Conservation (phyloP, 2,113 vertebrate genomes). For the Hemiscyllium ocellatum region DNA sequence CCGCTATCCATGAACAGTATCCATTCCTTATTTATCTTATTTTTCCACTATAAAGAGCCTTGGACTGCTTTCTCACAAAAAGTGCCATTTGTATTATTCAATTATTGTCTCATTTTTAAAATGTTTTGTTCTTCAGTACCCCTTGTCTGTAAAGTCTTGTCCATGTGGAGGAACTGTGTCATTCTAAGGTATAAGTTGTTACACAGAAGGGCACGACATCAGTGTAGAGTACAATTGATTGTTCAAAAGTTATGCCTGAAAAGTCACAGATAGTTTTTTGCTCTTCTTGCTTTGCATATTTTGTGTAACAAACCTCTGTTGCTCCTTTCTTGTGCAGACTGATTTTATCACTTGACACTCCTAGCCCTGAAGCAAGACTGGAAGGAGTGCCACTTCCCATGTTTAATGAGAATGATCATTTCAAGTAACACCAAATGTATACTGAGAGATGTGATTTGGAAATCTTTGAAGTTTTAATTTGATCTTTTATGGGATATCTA, state of each 20-base stretch:
- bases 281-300: neutral
- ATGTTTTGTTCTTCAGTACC: neutral
- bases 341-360: neutral
- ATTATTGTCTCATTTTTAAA: neutral
- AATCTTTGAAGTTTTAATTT: neutral
- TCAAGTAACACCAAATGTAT: neutral
- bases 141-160: neutral
- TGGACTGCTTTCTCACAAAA: neutral
- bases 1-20: neutral
- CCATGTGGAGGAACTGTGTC: neutral
- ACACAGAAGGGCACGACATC: neutral
- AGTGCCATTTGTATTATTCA: too few species aligned
- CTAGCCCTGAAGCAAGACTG: neutral
- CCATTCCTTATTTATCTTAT: neutral
- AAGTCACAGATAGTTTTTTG: neutral
- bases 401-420: neutral
- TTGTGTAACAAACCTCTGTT: neutral
- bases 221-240: neutral
- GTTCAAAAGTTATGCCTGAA: slow-evolving; percentile 4
- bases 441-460: neutral
- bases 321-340: neutral
- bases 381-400: neutral
- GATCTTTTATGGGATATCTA: neutral
- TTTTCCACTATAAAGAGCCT: neutral
- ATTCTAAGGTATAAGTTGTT: neutral